These are phyloP conservation scores for Cerceris ruficornis DNA, from an alignment of 2,888 invertebrate species.

Conservation along the genomic window DNA sequence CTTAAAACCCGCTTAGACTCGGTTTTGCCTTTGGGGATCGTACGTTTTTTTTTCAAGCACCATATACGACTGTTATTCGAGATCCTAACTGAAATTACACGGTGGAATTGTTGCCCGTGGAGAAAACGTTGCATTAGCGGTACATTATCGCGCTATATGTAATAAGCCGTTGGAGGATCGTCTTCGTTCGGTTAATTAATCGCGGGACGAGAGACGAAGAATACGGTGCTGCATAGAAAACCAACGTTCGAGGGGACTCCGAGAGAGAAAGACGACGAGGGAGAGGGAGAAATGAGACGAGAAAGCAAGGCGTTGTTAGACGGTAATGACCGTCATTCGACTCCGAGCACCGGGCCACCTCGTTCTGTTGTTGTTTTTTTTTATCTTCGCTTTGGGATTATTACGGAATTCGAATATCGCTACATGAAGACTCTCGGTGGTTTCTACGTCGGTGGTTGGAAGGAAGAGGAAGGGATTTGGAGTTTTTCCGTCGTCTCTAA, in stretches of 20 bases:
- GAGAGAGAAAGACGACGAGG: neutral
- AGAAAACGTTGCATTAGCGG: neutral
- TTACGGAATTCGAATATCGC: constrained; percentile 37
- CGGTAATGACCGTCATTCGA: constrained; percentile 55
- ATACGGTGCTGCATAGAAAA: neutral
- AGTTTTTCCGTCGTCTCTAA: no score
- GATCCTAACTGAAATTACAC: neutral
- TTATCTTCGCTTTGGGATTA: constrained; percentile 31
- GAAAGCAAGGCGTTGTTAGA: constrained; percentile 38
- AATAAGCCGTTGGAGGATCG: neutral
- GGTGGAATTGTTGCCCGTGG: neutral
- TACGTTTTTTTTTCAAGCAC: no score
- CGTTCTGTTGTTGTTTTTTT: neutral
- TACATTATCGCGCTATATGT: neutral
- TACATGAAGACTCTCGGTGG: no score
- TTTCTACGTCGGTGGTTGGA: no score
- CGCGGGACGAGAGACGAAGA: constrained; percentile 22
- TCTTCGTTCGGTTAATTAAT: constrained; percentile 1
- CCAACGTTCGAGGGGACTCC: no score
- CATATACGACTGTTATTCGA: neutral
- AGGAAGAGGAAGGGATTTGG: no score
- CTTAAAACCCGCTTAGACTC: no score
- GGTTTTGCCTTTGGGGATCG: no score
- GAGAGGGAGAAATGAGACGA: constrained; percentile 33
- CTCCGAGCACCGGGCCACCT: constrained; percentile 4